Base-by-base conservation (phyloP, 1,140 invertebrate species). In the Drosophila setifemur region DNA sequence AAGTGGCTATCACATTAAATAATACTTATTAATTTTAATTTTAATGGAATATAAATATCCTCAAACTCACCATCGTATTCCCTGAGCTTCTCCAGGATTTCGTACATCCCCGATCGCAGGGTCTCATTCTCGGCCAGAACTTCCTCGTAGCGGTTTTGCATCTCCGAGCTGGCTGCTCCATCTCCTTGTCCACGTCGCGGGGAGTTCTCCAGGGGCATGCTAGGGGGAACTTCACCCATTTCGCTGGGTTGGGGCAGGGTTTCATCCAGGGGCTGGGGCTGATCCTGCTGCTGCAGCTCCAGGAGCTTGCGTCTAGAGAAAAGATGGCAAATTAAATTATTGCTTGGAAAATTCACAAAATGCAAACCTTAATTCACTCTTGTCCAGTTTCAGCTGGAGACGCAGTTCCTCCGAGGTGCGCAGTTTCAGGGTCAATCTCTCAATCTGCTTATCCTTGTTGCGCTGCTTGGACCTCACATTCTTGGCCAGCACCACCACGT, bases 61-160 rank as follows among this genome's bases (percentile, higher is more conserved):
- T 2, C 0, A 0, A 45, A 67, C 70, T 53, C 73, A 93, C 93
- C 92, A 89, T 93, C 92, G 86, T 93, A 92, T 68, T 92, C 91
- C n/a, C 91, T 89, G 53, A 94, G 90, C 78, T 93, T 93, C 52
- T 94, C 93, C 52, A 94, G 73, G 37, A 94, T 94, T 75, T 94
- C 93, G 67, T 93, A 92, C 91, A 94, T 92, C 33, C 93, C 93
- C 49, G 91, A 92, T 21, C 93, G 90, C 2, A 94, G 81, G 1
- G 92, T 92, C 63, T 93, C 92, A 73, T 94, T 94, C 78, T 94
- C 93, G 39, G 93, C 92, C 2, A 93, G 89, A 2, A 93, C 87
- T 49, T 91, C 89, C 37, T 91, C 88, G 19, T 90, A 90, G 19
- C 89, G 89, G 16, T 55, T 73, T 26, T 90, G 79, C 57, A 74